Conservation (phyloP, 2,888 invertebrate species). For the Tachystola acroxantha region DNA sequence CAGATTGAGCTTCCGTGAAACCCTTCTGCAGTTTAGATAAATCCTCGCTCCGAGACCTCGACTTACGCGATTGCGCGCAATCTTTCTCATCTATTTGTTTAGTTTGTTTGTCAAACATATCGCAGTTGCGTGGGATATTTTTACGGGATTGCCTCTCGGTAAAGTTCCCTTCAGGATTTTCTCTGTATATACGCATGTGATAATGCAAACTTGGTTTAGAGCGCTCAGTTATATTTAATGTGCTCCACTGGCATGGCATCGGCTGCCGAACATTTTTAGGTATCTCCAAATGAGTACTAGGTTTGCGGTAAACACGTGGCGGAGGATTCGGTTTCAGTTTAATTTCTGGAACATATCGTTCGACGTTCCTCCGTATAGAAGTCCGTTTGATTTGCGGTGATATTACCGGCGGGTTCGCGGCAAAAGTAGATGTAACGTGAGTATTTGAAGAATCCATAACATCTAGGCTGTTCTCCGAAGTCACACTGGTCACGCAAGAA, state of each 20-base stretch:
- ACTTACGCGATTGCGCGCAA: slow-evolving; percentile 42
- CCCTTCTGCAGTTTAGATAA: slow-evolving; percentile 65
- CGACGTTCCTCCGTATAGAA: slow-evolving; percentile 64
- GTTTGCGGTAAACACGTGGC: slow-evolving; percentile 64
- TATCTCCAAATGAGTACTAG: slow-evolving; percentile 63
- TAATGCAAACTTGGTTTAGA: slow-evolving; percentile 71
- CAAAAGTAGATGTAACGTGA: slow-evolving; percentile 70
- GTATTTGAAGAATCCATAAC: slow-evolving; percentile 73
- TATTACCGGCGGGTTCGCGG: slow-evolving; percentile 62
- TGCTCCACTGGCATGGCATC: slow-evolving; percentile 66
- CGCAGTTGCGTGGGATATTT: slow-evolving; percentile 53
- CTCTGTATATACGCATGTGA: slow-evolving; percentile 71
- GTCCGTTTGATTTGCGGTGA: slow-evolving; percentile 70
- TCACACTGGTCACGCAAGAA: slow-evolving; percentile 78
- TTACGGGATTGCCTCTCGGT: slow-evolving; percentile 46
- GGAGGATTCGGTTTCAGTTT: slow-evolving; percentile 66
- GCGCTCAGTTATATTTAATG: slow-evolving; percentile 66
- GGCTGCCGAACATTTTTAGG: slow-evolving; percentile 69
- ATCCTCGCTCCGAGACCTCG: slow-evolving; percentile 68
- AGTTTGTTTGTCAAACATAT: slow-evolving; percentile 43
- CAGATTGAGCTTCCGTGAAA: slow-evolving; percentile 54
- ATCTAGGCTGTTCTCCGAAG: slow-evolving; percentile 76
- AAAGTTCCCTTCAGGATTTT: slow-evolving; percentile 38
- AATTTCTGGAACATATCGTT: slow-evolving; percentile 60
- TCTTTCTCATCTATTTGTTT: slow-evolving; percentile 28